A percentile compares a stretch with the other conserved stretches of the same genome.
Conservation (phyloP, 2,797 vertebrate species). For the Phoeniculus purpureus region DNA sequence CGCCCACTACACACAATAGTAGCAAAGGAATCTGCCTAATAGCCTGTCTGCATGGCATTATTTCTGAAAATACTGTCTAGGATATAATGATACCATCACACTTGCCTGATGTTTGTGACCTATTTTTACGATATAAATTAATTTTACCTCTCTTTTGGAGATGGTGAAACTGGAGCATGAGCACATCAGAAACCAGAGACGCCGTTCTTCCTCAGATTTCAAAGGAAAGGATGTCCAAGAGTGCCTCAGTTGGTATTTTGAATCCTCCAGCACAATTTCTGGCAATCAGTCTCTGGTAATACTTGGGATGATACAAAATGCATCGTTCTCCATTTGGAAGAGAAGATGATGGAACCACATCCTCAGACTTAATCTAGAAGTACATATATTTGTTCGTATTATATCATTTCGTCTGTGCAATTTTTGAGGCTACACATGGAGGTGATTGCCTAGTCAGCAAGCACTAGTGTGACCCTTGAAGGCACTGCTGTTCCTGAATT, state of each 20-base stretch:
- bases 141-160: background rate
- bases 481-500: background rate
- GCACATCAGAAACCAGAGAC: constrained; percentile 25
- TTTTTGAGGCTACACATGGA: background rate
- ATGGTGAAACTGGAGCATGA: constrained; percentile 40
- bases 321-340: constrained; percentile 47
- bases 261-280: background rate
- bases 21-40: background rate
- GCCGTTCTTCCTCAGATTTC: constrained; percentile 34
- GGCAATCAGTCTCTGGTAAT: constrained; percentile 23
- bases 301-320: constrained; percentile 19
- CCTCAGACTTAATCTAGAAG: constrained; percentile 26
- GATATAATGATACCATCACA: background rate
- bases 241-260: constrained; percentile 9
- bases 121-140: background rate
- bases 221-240: constrained; percentile 41
- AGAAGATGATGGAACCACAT: constrained; percentile 60
- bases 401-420: constrained; percentile 56
- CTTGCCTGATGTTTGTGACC: background rate
- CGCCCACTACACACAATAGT: background rate
- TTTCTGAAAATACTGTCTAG: background rate
- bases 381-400: constrained; percentile 20
- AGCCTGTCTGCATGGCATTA: background rate
- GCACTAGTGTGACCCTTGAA: background rate
- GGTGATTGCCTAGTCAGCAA: constrained; percentile 36